Evolutionary conservation across 2,888 invertebrate species (phyloP).

Genomic region (Uloborus plumipes): DNA sequence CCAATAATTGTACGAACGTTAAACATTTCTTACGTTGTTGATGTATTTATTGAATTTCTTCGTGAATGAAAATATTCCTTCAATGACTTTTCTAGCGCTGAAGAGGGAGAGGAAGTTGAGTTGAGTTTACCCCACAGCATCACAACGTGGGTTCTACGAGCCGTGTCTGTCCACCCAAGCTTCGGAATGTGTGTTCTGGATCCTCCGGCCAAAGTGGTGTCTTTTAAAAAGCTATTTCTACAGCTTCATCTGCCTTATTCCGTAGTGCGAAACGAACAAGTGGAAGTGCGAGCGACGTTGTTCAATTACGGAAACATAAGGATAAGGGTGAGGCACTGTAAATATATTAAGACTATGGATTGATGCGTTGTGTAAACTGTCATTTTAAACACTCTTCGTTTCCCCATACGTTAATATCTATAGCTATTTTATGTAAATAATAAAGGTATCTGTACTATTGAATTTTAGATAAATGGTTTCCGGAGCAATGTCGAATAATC

Average conservation of each 20-base stretch:
- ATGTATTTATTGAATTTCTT: too few relatives aligned
- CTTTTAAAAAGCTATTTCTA: constrained; percentile 66
- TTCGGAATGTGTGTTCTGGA: constrained; percentile 66
- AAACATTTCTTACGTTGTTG: too few relatives aligned
- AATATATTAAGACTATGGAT: too few relatives aligned
- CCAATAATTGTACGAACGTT: too few relatives aligned
- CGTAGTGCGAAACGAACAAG: constrained; percentile 67
- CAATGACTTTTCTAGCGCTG: constrained; percentile 25
- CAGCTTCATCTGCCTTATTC: constrained; percentile 67
- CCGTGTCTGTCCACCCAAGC: constrained; percentile 59
- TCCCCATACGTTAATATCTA: too few relatives aligned
- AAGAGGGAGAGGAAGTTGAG: constrained; percentile 16
- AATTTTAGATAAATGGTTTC: too few relatives aligned
- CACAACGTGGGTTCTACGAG: constrained; percentile 66
- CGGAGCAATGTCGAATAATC: too few relatives aligned
- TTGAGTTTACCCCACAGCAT: constrained; percentile 67
- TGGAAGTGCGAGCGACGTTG: constrained; percentile 66
- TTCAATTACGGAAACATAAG: constrained; percentile 65
- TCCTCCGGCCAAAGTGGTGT: constrained; percentile 55
- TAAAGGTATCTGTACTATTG: too few relatives aligned
- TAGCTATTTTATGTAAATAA: too few relatives aligned
- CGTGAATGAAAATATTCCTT: too few relatives aligned
- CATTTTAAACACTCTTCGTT: too few relatives aligned
- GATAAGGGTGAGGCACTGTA: constrained; percentile 35
- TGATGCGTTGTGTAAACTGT: too few relatives aligned